These are phyloP conservation scores for Osmerus eperlanus DNA, from an alignment of 2,113 vertebrate species.

Conservation along the genomic window DNA sequence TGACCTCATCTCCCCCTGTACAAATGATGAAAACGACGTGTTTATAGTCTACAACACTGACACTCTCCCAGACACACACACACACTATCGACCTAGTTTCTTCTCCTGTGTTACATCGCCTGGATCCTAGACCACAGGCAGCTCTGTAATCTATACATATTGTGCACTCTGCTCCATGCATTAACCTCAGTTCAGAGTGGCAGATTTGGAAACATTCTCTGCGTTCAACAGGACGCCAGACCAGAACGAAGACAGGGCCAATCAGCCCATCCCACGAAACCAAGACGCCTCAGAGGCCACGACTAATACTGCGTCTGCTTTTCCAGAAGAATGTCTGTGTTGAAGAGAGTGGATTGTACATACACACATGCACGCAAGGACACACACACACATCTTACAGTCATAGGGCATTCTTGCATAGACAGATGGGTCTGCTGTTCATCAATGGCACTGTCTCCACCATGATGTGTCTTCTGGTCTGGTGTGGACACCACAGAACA, in stretches of 20 bases:
- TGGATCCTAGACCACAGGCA: slow-evolving; percentile 8
- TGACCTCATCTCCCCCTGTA: no score
- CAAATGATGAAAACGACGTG: no score
- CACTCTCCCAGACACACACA: neutral
- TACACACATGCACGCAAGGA: neutral
- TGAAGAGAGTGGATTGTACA: no score
- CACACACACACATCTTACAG: slow-evolving; percentile 31
- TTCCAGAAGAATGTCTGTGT: no score
- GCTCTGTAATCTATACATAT: neutral
- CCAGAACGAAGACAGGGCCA: slow-evolving; percentile 4
- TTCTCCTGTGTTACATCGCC: neutral
- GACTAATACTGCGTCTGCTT: no score
- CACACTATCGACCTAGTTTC: neutral
- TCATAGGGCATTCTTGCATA: neutral
- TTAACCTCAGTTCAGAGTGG: neutral
- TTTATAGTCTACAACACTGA: neutral
- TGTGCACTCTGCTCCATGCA: neutral
- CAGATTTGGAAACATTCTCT: neutral
- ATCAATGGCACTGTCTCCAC: neutral
- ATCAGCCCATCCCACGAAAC: no score
- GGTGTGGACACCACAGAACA: slow-evolving; percentile 12
- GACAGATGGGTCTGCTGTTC: slow-evolving; percentile 22
- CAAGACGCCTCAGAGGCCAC: no score
- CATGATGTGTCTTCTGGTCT: slow-evolving; percentile 34
- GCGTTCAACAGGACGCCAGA: neutral